Conservation (phyloP, 2,113 vertebrate genomes). For the Pogonocichla stellata region DNA sequence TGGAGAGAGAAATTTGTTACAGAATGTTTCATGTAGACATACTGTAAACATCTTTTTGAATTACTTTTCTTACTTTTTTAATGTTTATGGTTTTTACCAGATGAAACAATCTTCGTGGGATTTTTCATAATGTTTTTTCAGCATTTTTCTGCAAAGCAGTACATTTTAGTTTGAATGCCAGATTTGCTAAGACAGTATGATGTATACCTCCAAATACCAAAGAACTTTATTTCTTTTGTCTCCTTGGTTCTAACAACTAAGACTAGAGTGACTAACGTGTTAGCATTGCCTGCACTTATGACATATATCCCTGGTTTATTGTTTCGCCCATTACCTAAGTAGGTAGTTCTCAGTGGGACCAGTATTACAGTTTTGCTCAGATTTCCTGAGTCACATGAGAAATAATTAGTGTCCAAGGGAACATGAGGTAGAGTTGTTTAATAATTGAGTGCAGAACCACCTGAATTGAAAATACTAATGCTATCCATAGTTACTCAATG, state of each 20-base stretch:
- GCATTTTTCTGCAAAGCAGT: conserved; percentile 9
- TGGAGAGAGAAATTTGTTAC: conserved; percentile 48
- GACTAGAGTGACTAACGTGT: not conserved
- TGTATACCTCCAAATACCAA: not conserved
- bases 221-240: not conserved
- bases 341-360: not conserved
- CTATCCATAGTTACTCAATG: conserved; percentile 45
- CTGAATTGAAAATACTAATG: conserved; percentile 48
- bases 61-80: not conserved
- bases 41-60: conserved; percentile 21
- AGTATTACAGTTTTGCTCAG: not conserved
- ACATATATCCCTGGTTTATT: not conserved
- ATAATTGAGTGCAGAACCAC: not conserved
- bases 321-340: not conserved
- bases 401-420: conserved; percentile 36
- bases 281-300: not conserved
- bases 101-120: not conserved
- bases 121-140: not conserved
- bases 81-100: not conserved
- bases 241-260: not conserved
- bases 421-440: not conserved
- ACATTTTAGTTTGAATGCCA: not conserved
- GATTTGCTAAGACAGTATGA: not conserved
- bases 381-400: not conserved
- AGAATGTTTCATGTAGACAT: conserved; percentile 51